phyloP scores from a whole-genome alignment of 64 coral and sea anemone species.

The Platygyra sinensis region DNA sequence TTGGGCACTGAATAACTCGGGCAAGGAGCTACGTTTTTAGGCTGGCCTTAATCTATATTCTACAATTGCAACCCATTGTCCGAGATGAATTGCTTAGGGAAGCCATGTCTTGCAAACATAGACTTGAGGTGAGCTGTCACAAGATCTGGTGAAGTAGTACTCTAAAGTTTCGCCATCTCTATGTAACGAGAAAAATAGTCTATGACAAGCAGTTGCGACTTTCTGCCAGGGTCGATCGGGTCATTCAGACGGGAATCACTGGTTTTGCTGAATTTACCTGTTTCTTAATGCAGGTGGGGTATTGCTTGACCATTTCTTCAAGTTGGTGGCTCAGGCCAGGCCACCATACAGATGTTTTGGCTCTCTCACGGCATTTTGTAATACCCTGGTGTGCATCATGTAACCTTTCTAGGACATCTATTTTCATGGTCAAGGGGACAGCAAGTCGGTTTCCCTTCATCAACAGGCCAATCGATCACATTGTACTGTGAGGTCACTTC shows the following conservation, averaged over 20 bases:
- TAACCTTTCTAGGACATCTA: too few relatives aligned
- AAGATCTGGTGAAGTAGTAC: conserved; percentile 6
- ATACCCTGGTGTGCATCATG: too few relatives aligned
- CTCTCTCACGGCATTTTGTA: too few relatives aligned
- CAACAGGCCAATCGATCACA: neutral
- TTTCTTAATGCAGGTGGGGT: conserved; percentile 3
- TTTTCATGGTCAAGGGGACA: neutral
- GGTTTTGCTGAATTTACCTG: neutral
- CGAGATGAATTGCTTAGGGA: conserved; percentile 33
- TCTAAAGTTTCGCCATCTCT: conserved; percentile 16
- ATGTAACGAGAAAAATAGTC: conserved; percentile 18
- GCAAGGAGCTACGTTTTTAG: too few relatives aligned
- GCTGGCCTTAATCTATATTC: too few relatives aligned
- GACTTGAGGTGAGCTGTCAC: neutral
- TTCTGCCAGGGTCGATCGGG: conserved; percentile 46
- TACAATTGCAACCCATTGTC: conserved; percentile 42
- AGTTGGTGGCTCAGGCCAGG: too few relatives aligned
- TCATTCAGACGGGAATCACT: neutral
- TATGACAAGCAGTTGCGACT: conserved; percentile 2
- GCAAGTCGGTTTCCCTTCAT: conserved; percentile 6
- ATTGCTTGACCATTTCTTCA: neutral
- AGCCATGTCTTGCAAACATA: conserved; percentile 21
- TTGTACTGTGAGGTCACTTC: neutral
- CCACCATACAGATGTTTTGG: neutral
- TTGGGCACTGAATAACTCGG: too few relatives aligned